These are phyloP conservation scores for Linnaemya tessellans DNA, from an alignment of 2,888 invertebrate genomes.

Conservation along the genomic window DNA sequence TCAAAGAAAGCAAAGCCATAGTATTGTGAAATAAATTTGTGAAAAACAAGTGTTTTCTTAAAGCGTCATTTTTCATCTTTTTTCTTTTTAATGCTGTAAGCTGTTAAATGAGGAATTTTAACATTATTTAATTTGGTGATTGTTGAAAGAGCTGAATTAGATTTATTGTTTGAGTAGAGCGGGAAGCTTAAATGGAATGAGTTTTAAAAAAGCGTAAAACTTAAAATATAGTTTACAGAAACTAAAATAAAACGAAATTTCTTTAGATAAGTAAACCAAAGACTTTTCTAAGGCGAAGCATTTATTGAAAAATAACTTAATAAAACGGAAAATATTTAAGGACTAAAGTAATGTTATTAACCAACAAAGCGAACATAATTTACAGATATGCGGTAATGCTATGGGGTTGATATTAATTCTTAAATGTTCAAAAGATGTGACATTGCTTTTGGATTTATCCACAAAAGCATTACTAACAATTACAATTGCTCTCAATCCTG, in stretches of 20 bases:
- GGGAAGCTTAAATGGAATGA: constrained; percentile 65
- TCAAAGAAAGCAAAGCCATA: constrained; percentile 63
- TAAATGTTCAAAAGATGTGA: constrained; percentile 39
- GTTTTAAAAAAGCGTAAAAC: constrained; percentile 25
- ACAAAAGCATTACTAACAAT: constrained; percentile 31
- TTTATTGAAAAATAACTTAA: constrained; percentile 9
- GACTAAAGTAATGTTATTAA: constrained; percentile 25
- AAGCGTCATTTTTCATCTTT: constrained; percentile 66
- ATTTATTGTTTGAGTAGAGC: constrained; percentile 67
- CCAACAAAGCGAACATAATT: constrained; percentile 66
- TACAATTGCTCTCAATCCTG: constrained; percentile 40
- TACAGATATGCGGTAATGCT: constrained; percentile 50
- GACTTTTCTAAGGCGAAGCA: constrained; percentile 47
- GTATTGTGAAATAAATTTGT: constrained; percentile 40
- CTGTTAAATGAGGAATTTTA: constrained; percentile 78
- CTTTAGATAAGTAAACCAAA: background rate
- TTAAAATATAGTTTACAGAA: constrained; percentile 12
- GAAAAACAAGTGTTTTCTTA: constrained; percentile 54
- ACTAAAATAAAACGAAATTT: constrained; percentile 37
- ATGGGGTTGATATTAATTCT: constrained; percentile 53
- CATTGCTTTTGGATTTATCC: constrained; percentile 49
- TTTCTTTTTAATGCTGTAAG: constrained; percentile 66
- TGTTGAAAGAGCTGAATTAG: constrained; percentile 83
- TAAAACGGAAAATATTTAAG: background rate
- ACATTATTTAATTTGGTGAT: constrained; percentile 80